Conservation (phyloP, 1,140 invertebrate genomes). For the Ptiloglossa arizonensis region DNA sequence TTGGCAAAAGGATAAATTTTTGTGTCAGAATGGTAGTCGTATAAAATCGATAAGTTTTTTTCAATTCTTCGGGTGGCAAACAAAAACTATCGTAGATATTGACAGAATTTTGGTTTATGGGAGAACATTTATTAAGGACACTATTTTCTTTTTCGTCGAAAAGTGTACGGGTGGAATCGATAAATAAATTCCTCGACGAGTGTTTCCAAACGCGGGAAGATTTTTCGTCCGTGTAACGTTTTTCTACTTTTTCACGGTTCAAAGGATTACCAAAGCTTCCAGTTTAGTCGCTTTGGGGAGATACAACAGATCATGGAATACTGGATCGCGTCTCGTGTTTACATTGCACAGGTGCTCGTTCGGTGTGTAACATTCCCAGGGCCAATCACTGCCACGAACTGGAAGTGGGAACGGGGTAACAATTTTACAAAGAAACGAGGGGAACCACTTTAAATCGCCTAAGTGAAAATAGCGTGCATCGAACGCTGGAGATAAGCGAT, state of each 20-base stretch:
- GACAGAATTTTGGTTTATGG: too few relatives aligned
- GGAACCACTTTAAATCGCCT: background rate
- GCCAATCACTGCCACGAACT: background rate
- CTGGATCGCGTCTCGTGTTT: slow-evolving; percentile 25
- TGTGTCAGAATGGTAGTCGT: too few relatives aligned
- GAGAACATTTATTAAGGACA: too few relatives aligned
- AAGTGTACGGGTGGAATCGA: too few relatives aligned
- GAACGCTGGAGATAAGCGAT: slow-evolving; percentile 57
- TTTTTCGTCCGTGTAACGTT: background rate
- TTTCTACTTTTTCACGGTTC: background rate
- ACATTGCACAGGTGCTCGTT: slow-evolving; percentile 10
- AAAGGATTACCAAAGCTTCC: slow-evolving; percentile 7
- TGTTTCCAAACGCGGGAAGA: background rate
- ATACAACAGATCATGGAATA: background rate
- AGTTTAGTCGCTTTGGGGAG: background rate
- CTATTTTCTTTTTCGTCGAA: too few relatives aligned
- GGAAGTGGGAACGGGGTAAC: slow-evolving; percentile 41
- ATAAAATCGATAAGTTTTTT: too few relatives aligned
- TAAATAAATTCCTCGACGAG: background rate
- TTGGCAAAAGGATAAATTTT: too few relatives aligned
- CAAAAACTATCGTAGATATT: too few relatives aligned
- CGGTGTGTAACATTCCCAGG: background rate
- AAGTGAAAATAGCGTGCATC: slow-evolving; percentile 39
- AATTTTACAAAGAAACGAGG: slow-evolving; percentile 63
- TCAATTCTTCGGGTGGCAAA: too few relatives aligned